Evolutionary conservation across 1,140 invertebrate genomes (phyloP), one percentile per base, ranked within the genome.

Genomic region (Drosophila teissieri): DNA sequence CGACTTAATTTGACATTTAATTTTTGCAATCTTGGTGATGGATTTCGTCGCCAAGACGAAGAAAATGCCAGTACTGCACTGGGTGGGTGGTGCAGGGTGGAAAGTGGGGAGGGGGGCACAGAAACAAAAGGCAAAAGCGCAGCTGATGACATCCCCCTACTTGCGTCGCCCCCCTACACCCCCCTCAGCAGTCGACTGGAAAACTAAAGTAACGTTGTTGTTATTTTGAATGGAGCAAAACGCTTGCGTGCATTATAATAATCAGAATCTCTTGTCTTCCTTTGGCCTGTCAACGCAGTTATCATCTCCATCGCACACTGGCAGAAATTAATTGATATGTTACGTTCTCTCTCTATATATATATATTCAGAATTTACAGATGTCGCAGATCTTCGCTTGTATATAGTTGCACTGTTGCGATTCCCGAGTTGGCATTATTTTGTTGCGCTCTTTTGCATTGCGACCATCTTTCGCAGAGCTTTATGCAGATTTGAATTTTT

Each of bases 181-280:
- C 7, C 15, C 2, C 14, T 4, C 24, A 2, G 4, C 24, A 37
- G n/a, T 67, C 17, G 17, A 24, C 5, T 31, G 62, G 34, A 62
- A 62, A 49, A 62, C 22, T 62, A 62, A 40, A 44, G 63, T 24
- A 63, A 51, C 63, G 48, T 52, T 68, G 51, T 42, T 65, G 68
- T 27, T 80, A 44, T 61, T 53, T 70, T 80, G 58, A 75, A 42
- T 54, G 40, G 42, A 46, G 48, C 39, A 27, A 64, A 75, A 58
- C 53, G 73, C 73, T 75, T 76, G 72, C 46, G 34, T 76, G 62
- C 73, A 76, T 77, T 68, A 76, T 68, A 76, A 77, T 76, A 77
- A 77, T 77, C 73, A 69, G 44, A 58, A 77, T 52, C 48, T 48
- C 27, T 53, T 48, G 53, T 39, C 49, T 62, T 72, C 37, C 48